phyloP scores from a whole-genome alignment of 2,888 invertebrate genomes.

The Andrena minutula region DNA sequence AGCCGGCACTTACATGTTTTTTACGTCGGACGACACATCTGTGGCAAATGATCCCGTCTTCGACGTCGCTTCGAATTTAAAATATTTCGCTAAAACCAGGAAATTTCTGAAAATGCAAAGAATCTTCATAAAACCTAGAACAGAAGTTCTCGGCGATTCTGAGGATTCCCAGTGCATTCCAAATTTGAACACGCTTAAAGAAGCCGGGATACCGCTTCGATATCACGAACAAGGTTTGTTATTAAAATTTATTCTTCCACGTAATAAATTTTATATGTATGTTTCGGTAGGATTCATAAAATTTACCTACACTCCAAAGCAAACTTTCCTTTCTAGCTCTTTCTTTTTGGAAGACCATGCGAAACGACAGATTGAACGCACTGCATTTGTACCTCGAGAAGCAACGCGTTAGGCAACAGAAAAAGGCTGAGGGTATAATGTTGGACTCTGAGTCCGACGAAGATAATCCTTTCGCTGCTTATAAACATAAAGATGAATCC shows the following conservation, averaged over 20 bases:
- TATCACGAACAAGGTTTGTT: constrained; percentile 78
- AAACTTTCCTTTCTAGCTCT: constrained; percentile 71
- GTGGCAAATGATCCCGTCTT: constrained; percentile 81
- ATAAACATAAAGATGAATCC: constrained; percentile 67
- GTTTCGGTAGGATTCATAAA: not conserved
- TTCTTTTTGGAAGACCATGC: constrained; percentile 75
- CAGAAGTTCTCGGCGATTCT: constrained; percentile 81
- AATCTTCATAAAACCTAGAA: constrained; percentile 87
- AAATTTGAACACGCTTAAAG: constrained; percentile 74
- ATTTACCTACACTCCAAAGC: not conserved
- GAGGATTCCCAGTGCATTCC: constrained; percentile 76
- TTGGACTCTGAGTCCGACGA: constrained; percentile 80
- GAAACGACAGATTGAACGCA: constrained; percentile 76
- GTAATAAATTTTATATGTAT: not conserved
- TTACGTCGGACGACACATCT: constrained; percentile 88
- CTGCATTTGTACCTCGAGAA: constrained; percentile 78
- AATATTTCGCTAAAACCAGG: constrained; percentile 88
- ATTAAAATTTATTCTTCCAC: not conserved
- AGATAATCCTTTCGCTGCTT: constrained; percentile 78
- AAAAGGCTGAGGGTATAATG: constrained; percentile 76
- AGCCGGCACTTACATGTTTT: constrained; percentile 91
- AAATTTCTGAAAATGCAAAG: constrained; percentile 90
- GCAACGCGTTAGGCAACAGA: constrained; percentile 77
- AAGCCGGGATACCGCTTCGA: constrained; percentile 78
- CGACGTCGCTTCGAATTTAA: constrained; percentile 87